A percentile compares a stretch with the other conserved stretches of the same genome.
Evolutionary conservation across 2,797 vertebrate genomes (phyloP).

Genomic region (Coendou prehensilis): DNA sequence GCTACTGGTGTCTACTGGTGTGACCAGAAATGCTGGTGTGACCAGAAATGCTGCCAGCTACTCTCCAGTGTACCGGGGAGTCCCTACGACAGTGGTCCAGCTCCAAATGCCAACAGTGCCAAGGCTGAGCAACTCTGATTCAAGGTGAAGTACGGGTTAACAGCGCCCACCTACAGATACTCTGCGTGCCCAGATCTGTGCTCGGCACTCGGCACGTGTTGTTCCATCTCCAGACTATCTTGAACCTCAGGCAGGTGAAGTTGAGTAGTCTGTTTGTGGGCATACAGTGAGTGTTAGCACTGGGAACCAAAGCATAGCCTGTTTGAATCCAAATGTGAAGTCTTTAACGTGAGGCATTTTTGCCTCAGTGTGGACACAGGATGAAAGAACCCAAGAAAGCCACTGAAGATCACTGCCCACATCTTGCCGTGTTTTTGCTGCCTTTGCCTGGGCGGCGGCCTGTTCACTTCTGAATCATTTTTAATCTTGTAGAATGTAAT

Average conservation of each 20-base stretch:
- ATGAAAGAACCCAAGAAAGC: not conserved
- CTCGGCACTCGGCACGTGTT: not conserved
- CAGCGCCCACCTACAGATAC: not conserved
- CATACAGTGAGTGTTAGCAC: not conserved
- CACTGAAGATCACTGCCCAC: not conserved
- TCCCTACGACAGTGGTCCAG: not conserved
- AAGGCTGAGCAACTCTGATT: not conserved
- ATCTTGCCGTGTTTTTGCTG: not conserved
- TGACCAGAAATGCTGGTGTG: not conserved
- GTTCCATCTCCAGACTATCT: not conserved
- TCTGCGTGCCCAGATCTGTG: not conserved
- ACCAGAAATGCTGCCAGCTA: not conserved
- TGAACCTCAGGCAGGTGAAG: not conserved
- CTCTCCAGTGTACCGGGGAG: not conserved
- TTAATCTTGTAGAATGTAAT: not conserved
- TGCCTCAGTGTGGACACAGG: not conserved
- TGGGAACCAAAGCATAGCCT: not conserved
- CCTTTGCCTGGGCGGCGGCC: not conserved
- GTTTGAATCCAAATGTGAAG: not conserved
- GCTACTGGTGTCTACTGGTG: not conserved
- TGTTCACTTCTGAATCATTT: not conserved
- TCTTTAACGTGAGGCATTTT: not conserved
- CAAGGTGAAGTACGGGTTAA: rapidly evolving
- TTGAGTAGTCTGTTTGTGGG: not conserved
- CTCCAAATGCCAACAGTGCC: not conserved